phyloP scores from a whole-genome alignment of 1,140 invertebrate species.

The Stenopsyche tienmushanensis region DNA sequence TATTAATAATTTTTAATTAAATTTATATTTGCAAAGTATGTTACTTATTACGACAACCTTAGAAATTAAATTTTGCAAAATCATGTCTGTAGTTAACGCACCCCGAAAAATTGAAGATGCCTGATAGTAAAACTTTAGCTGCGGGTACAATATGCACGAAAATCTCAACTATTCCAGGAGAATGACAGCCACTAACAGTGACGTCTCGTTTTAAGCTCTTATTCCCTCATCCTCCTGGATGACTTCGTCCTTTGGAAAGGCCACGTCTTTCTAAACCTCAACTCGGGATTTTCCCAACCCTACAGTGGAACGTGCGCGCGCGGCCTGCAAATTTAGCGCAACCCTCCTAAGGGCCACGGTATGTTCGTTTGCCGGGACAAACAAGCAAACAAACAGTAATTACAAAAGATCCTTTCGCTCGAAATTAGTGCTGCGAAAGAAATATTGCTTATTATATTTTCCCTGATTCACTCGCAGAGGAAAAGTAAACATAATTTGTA shows the following conservation, averaged over 20 bases:
- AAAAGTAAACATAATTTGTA: slow-evolving; percentile 32
- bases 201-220: slow-evolving; percentile 9
- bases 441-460: slow-evolving; percentile 33
- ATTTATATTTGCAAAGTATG: too few species aligned
- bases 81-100: too few species aligned
- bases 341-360: background rate
- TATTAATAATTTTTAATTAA: too few species aligned
- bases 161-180: slow-evolving; percentile 17
- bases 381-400: slow-evolving; percentile 24
- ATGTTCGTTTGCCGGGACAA: background rate
- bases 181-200: background rate
- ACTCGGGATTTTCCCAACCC: too few species aligned
- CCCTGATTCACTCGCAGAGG: slow-evolving; percentile 16
- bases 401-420: slow-evolving; percentile 16
- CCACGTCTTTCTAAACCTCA: background rate
- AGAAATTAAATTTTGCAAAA: too few species aligned
- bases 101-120: too few species aligned
- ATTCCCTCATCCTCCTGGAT: background rate
- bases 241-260: background rate
- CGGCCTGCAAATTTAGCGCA: too few species aligned
- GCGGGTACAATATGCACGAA: slow-evolving; percentile 10
- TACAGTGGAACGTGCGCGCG: too few species aligned
- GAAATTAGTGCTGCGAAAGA: slow-evolving; percentile 19
- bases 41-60: too few species aligned
- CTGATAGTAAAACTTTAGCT: background rate